phyloP scores from a whole-genome alignment of 30 jellyfish, hydroid and myxozoan genomes.

The Cassiopea andromeda region DNA sequence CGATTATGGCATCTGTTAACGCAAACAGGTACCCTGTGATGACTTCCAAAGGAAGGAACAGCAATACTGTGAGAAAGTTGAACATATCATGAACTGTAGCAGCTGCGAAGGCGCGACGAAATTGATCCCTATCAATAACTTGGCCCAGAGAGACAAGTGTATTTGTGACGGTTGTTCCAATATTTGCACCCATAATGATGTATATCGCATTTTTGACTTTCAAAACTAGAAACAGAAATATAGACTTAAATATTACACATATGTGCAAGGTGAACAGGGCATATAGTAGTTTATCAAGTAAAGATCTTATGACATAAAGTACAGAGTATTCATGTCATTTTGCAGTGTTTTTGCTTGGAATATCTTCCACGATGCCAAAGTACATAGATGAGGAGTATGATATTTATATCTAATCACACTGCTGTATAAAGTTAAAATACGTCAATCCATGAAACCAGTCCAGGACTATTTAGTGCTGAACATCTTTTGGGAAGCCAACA shows the following conservation, averaged over 20 bases:
- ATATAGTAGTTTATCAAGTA: too few species aligned
- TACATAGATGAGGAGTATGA: too few species aligned
- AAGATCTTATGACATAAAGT: too few species aligned
- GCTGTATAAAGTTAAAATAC: too few species aligned
- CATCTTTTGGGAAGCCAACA: too few species aligned
- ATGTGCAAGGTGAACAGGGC: too few species aligned
- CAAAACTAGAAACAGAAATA: slow-evolving; percentile 52
- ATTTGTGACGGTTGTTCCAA: slow-evolving; percentile 93
- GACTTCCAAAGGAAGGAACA: slow-evolving; percentile 84
- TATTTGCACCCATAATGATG: slow-evolving; percentile 94
- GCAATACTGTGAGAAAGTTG: slow-evolving; percentile 74
- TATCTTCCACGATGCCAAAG: too few species aligned
- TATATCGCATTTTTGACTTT: slow-evolving; percentile 86
- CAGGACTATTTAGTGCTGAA: too few species aligned
- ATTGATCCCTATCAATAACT: slow-evolving; percentile 81
- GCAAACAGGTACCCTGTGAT: slow-evolving; percentile 76
- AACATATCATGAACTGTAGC: slow-evolving; percentile 98
- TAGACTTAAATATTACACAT: neutral
- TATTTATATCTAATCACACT: too few species aligned
- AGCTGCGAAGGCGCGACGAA: slow-evolving; percentile 98
- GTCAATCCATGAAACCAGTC: too few species aligned
- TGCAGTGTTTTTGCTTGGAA: too few species aligned
- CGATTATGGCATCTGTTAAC: slow-evolving; percentile 58
- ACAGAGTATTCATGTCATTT: too few species aligned
- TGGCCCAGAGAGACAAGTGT: slow-evolving; percentile 88